Conservation (phyloP, 2,113 vertebrate species). For the Galemys pyrenaicus region DNA sequence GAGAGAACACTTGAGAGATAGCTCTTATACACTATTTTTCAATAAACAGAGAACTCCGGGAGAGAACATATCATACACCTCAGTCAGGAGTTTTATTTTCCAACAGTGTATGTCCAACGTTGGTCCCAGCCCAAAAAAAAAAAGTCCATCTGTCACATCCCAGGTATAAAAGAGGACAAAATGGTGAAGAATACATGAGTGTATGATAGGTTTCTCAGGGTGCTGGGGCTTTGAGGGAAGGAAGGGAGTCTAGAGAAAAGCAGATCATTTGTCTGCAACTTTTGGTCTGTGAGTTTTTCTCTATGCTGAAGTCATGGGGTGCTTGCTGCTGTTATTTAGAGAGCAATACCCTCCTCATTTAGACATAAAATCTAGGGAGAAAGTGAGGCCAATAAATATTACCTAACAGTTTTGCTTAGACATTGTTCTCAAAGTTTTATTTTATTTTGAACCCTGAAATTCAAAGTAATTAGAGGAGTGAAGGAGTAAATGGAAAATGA, state of each 20-base stretch:
- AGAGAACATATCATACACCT: not conserved
- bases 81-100: not conserved
- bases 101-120: not conserved
- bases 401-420: constrained; percentile 42
- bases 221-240: not conserved
- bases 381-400: constrained; percentile 51
- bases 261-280: not conserved
- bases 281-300: not conserved
- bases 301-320: not conserved
- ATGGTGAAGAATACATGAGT: constrained; percentile 17
- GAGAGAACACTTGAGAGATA: not conserved
- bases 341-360: constrained; percentile 57
- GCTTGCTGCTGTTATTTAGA: constrained; percentile 68
- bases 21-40: not conserved
- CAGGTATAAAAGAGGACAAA: constrained; percentile 7
- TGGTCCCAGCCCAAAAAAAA: not conserved
- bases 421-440: not conserved
- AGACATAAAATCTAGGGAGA: constrained; percentile 49
- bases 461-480: not conserved
- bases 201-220: not conserved
- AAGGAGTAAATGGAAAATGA: not conserved
- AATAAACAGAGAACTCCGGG: not conserved
- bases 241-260: not conserved
- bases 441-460: not conserved
- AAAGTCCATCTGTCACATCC: not conserved